Base-by-base conservation (phyloP, 2,888 invertebrate species). In the Tiliacea citrago region DNA sequence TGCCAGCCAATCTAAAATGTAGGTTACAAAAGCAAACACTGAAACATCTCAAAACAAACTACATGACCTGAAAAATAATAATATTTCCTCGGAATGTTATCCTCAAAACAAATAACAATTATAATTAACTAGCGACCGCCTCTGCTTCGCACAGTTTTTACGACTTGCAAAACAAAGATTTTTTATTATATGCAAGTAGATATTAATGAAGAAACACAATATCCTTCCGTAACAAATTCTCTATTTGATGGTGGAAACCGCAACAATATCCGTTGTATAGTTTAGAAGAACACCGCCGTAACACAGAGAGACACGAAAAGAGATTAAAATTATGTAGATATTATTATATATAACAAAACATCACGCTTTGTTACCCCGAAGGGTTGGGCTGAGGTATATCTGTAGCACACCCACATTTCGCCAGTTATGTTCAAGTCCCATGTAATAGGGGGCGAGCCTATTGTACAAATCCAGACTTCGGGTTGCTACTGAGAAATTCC, bases 1-100 rank as follows among this genome's bases (percentile, higher is more conserved):
- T 80, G 76, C 82, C 73, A 81, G 76, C 82, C 72, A 81, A 79
- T 76, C 63, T 47, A 47, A 51, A 62, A 84, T 76, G 53, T 79
- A 79, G 79, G 77, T 76, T 75, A 76, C n/a, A 58, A 82, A 51
- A 75, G 47, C 67, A 75, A 82, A 82, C 58, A 78, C 62, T 65
- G 24, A 39, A 65, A 66, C 42, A 45, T 35, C 21, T 68, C 51
- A 73, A 73, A 62, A 74, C 73, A 79, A 69, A 72, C 65, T 58
- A 24, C 53, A 49, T 73, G 75, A 75, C 81, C 81, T 79, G 68
- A 68, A 84, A 68, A 51, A 77, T 49, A 55, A 24, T 49, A 49
- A 68, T 71, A 67, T 68, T 79, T 84, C 61, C 58, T 79, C 51
- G 29, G 68, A 71, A 62, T n/a, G 29, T 62, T 62, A 51, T 58